These are phyloP conservation scores for Battus philenor DNA, from an alignment of 1,140 invertebrate species.

Conservation along the genomic window DNA sequence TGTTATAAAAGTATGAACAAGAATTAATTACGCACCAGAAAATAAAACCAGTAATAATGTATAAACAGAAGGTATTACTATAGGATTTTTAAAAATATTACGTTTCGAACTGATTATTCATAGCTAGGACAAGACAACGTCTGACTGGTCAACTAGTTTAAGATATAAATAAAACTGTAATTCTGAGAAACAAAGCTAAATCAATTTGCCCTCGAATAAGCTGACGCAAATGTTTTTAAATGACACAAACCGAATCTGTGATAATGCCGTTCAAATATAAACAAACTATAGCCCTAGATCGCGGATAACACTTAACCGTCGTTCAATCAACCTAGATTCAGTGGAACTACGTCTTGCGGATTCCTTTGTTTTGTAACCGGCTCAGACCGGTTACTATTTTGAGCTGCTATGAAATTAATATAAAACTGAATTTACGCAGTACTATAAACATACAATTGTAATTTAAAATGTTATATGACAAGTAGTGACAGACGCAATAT, in stretches of 20 bases:
- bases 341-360: slow-evolving; percentile 19
- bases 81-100: too few relatives aligned
- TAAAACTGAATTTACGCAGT: slow-evolving; percentile 1
- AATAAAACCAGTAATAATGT: too few relatives aligned
- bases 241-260: slow-evolving; percentile 3
- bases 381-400: slow-evolving; percentile 14
- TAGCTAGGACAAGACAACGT: too few relatives aligned
- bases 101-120: too few relatives aligned
- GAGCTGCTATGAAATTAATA: slow-evolving; percentile 11
- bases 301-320: slow-evolving; percentile 31
- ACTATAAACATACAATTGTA: too few relatives aligned
- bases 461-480: too few relatives aligned
- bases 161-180: too few relatives aligned
- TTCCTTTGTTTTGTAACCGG: slow-evolving; percentile 27
- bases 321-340: slow-evolving; percentile 39
- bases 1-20: too few relatives aligned
- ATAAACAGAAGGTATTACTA: too few relatives aligned
- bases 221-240: neutral
- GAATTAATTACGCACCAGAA: too few relatives aligned
- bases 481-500: too few relatives aligned
- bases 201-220: slow-evolving; percentile 5
- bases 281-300: slow-evolving; percentile 31
- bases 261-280: slow-evolving; percentile 15
- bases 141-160: too few relatives aligned
- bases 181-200: slow-evolving; percentile 1